A percentile compares a stretch with the other conserved stretches of the same genome.
Conservation (phyloP, 2,888 invertebrate genomes). For the Digitonthophagus gazella region DNA sequence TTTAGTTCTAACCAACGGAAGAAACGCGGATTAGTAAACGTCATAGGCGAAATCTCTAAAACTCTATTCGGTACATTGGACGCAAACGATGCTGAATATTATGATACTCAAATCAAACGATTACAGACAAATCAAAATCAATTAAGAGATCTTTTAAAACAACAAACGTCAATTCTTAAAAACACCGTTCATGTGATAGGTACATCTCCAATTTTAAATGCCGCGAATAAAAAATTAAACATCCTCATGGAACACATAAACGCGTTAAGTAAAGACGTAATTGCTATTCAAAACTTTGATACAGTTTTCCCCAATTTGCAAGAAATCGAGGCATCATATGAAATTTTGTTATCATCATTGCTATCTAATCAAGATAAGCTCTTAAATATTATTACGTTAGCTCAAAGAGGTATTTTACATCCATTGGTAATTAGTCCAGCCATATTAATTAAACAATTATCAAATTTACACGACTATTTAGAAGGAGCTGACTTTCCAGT, state of each 20-base stretch:
- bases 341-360: not conserved
- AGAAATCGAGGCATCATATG: slow-evolving; percentile 4
- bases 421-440: slow-evolving; percentile 1
- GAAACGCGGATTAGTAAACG: slow-evolving; percentile 4
- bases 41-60: slow-evolving; percentile 1
- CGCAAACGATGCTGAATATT: slow-evolving; percentile 6
- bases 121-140: not conserved
- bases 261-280: not conserved
- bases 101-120: not conserved
- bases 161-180: slow-evolving; percentile 1
- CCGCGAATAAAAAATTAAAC: not conserved
- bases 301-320: not conserved
- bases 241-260: not conserved
- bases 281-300: not conserved
- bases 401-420: slow-evolving; percentile 14
- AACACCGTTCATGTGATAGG: slow-evolving; percentile 3
- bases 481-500: too few relatives aligned
- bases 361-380: slow-evolving; percentile 5
- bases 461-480: too few relatives aligned
- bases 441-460: slow-evolving; percentile 3
- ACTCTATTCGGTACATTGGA: slow-evolving; percentile 4
- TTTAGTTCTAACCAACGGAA: not conserved
- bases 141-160: not conserved
- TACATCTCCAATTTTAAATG: not conserved
- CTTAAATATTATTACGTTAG: slow-evolving; percentile 3